phyloP scores from a whole-genome alignment of 64 coral and sea anemone genomes.

The Stichodactyla helianthus region DNA sequence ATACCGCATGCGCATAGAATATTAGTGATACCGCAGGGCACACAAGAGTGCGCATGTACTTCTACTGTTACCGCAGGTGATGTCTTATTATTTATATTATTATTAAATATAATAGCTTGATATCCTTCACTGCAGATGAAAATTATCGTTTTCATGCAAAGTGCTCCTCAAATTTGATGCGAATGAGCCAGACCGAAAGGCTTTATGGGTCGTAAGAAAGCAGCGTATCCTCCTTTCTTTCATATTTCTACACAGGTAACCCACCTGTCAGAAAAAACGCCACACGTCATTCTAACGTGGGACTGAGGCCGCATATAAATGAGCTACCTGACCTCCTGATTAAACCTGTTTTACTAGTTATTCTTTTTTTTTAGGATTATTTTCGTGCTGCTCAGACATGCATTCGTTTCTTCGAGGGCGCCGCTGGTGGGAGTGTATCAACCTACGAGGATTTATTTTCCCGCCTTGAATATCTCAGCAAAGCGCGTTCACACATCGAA shows the following conservation, averaged over 20 bases:
- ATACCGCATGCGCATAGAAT: too few species aligned
- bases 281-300: background rate
- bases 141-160: too few species aligned
- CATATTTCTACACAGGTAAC: background rate
- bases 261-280: background rate
- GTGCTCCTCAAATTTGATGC: too few species aligned
- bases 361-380: slow-evolving; percentile 59
- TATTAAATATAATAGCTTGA: too few species aligned
- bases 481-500: slow-evolving; percentile 75
- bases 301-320: too few species aligned
- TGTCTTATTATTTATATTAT: too few species aligned
- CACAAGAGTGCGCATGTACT: too few species aligned
- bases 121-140: too few species aligned
- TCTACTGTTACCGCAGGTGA: too few species aligned
- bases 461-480: slow-evolving; percentile 62
- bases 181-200: too few species aligned
- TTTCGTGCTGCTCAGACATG: slow-evolving; percentile 96
- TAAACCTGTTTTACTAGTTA: background rate
- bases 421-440: slow-evolving; percentile 32
- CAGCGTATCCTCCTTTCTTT: background rate
- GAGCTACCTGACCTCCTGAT: background rate
- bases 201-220: too few species aligned
- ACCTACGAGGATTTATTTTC: slow-evolving; percentile 77
- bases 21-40: too few species aligned
- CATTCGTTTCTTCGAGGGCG: slow-evolving; percentile 84